phyloP scores from a whole-genome alignment of 2,888 invertebrate species.

The Thymelicus acteon region DNA sequence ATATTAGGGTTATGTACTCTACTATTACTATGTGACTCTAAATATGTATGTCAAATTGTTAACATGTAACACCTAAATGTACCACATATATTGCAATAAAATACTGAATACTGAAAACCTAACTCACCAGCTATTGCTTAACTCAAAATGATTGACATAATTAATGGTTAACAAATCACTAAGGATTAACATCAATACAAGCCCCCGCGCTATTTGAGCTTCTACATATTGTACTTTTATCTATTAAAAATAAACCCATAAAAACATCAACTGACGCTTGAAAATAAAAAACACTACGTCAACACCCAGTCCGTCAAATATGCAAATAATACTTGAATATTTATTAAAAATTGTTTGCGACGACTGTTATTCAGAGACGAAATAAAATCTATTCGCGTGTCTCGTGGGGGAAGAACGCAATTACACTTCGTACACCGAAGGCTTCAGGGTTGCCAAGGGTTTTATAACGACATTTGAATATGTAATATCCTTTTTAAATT shows the following conservation, averaged over 20 bases:
- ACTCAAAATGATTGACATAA: too few relatives aligned
- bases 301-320: constrained; percentile 11
- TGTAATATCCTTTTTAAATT: constrained; percentile 34
- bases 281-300: constrained; percentile 4
- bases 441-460: constrained; percentile 27
- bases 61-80: too few relatives aligned
- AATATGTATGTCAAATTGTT: too few relatives aligned
- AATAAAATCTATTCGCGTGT: constrained; percentile 35
- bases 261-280: not conserved
- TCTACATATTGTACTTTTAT: not conserved
- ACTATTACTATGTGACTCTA: too few relatives aligned
- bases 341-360: constrained; percentile 34
- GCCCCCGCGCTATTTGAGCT: too few relatives aligned
- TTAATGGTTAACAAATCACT: too few relatives aligned
- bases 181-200: too few relatives aligned
- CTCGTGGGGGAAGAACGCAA: constrained; percentile 34
- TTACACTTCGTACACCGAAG: constrained; percentile 29
- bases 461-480: constrained; percentile 34
- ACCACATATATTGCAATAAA: too few relatives aligned
- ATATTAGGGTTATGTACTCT: too few relatives aligned
- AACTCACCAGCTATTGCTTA: too few relatives aligned
- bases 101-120: too few relatives aligned
- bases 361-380: constrained; percentile 28
- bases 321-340: constrained; percentile 36
- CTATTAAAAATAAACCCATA: not conserved